Percentiles rank a stretch among this genome's conserved stretches.
Conservation (phyloP, 1,140 invertebrate species). For the Drosophila aff. region DNA sequence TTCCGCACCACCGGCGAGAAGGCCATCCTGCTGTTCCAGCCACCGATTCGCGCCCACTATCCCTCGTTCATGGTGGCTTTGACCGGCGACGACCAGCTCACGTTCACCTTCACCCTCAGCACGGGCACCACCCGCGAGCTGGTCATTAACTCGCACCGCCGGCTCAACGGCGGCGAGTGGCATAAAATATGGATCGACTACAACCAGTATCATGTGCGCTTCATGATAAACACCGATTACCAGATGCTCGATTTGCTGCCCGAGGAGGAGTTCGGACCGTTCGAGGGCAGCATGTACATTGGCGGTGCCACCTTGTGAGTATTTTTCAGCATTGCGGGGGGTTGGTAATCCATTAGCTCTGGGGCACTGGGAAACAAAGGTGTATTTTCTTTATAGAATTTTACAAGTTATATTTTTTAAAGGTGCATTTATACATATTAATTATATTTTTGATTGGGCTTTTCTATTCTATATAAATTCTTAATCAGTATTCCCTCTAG, state of each 20-base stretch:
- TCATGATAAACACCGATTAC: conserved; percentile 95
- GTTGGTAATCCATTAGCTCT: neutral
- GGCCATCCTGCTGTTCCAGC: conserved; percentile 95
- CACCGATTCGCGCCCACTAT: conserved; percentile 93
- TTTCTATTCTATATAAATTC: neutral
- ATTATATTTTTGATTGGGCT: too few species aligned
- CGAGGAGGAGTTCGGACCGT: conserved; percentile 95
- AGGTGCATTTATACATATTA: too few species aligned
- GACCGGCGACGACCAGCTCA: conserved; percentile 93
- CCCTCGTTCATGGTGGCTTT: conserved; percentile 95
- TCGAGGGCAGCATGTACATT: conserved; percentile 96
- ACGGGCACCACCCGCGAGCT: conserved; percentile 92
- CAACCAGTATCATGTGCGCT: conserved; percentile 96
- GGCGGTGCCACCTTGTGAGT: conserved; percentile 95
- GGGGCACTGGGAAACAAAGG: neutral
- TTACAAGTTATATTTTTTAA: neutral
- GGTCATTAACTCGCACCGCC: conserved; percentile 91
- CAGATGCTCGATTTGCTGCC: conserved; percentile 93
- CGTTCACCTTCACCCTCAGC: conserved; percentile 95
- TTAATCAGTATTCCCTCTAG: neutral
- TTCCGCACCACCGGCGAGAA: conserved; percentile 95
- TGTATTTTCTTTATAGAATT: neutral
- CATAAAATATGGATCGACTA: conserved; percentile 98
- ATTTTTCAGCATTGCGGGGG: conserved; percentile 9
- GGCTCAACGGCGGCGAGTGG: conserved; percentile 96